Evolutionary conservation across 2,113 vertebrate genomes (phyloP), one percentile per base, ranked within the genome.

Genomic region (Pundamilia nyererei): DNA sequence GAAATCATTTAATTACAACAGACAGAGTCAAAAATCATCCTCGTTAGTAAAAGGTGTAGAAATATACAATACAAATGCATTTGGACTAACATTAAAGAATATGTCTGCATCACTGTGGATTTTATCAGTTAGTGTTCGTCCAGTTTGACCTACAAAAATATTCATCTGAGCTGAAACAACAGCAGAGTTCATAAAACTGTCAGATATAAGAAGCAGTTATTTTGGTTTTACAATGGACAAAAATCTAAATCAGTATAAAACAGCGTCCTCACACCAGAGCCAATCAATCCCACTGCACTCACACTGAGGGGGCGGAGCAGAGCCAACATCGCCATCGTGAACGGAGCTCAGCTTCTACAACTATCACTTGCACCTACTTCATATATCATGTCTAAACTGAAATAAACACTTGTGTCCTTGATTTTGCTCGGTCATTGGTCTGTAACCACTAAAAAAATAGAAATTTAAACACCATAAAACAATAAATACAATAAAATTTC

Each of bases 1-100:
- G 96, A 96, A 96, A 96, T 97, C 38, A 95, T 92, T 94, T 95
- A 94, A 96, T 95, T 94, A 96, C 92, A 96, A 82, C 62, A 33
- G 81, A 62, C 29, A 49, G 87, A 90, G 75, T 87, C 92, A 95
- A 89, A 95, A 94, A 91, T 26, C 79, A 82, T 91, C 91, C 91
- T 94, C 6, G 14, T 47, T 80, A 95, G 94, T 95, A 95, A 91
- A 96, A 92, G 86, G 87, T 91, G 82, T 96, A 96, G 95, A 96
- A 96, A 96, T 97, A 96, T 96, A 97, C 95, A 95, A 94, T 92
- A 95, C 94, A 94, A 88, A 47, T 81, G 91, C 56, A 87, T 88
- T 84, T 95, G 81, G 58, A 60, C 87, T 87, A 90, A 90, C 82
- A 84, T 87, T 87, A 70, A 82, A 88, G 90, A 93, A 90, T 90